Evolutionary conservation across 2,113 vertebrate genomes (phyloP).

Genomic region (Tichodroma muraria): DNA sequence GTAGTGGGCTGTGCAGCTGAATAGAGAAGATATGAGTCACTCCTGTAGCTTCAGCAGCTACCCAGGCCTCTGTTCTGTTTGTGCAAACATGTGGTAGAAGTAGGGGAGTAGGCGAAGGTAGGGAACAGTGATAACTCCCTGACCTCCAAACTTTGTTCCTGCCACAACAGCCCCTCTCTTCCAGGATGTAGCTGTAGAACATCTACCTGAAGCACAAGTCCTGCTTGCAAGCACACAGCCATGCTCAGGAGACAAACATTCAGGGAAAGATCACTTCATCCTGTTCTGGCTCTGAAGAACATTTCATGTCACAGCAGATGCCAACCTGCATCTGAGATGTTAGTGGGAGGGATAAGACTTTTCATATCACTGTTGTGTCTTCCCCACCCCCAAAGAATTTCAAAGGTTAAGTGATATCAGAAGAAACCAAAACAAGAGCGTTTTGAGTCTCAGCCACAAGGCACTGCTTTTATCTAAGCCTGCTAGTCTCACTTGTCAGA

Average conservation of each 20-base stretch:
- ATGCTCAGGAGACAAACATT: neutral
- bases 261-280: neutral
- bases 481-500: neutral
- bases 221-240: neutral
- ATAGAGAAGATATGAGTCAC: conserved; percentile 12
- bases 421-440: neutral
- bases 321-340: neutral
- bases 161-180: neutral
- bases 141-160: neutral
- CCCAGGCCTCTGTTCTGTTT: neutral
- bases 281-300: neutral
- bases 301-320: neutral
- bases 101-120: neutral
- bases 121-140: neutral
- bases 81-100: neutral
- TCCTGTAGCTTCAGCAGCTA: neutral
- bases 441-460: neutral
- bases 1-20: neutral
- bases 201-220: neutral
- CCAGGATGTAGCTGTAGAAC: neutral
- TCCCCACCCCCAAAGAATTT: neutral
- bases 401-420: neutral
- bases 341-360: neutral
- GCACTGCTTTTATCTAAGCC: neutral
- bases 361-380: neutral